Conservation (phyloP, 2,797 vertebrate species). For the Hippocampus kuda region DNA sequence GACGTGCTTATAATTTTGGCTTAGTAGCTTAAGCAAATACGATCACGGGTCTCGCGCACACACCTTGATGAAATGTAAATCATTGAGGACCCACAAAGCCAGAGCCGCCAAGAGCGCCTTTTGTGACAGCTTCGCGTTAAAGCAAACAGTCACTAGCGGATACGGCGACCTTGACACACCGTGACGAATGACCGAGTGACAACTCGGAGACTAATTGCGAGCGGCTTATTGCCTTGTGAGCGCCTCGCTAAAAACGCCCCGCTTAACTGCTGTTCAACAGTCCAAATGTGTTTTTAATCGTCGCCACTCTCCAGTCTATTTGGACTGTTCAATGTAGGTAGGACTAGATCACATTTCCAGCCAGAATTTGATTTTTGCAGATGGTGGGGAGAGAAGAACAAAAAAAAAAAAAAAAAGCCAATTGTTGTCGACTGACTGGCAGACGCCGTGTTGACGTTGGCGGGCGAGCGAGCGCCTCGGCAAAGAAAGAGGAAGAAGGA, state of each 20-base stretch:
- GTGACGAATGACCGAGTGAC: not conserved
- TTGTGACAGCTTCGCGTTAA: not conserved
- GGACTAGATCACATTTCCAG: not conserved
- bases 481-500: constrained; percentile 1
- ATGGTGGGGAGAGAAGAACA: not conserved
- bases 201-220: not conserved
- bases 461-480: not conserved
- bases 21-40: not conserved
- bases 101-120: not conserved
- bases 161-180: not conserved
- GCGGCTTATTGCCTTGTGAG: not conserved
- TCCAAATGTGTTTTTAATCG: not conserved
- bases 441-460: not conserved
- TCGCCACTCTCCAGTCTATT: not conserved
- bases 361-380: not conserved
- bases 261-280: not conserved
- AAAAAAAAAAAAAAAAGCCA: not conserved
- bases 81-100: no score
- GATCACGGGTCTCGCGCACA: no score
- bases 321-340: not conserved
- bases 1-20: not conserved
- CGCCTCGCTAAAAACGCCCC: not conserved
- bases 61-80: no score
- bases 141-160: not conserved
- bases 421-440: not conserved